Evolutionary conservation across 2,113 vertebrate species (phyloP).

Genomic region (Neofelis nebulosa): DNA sequence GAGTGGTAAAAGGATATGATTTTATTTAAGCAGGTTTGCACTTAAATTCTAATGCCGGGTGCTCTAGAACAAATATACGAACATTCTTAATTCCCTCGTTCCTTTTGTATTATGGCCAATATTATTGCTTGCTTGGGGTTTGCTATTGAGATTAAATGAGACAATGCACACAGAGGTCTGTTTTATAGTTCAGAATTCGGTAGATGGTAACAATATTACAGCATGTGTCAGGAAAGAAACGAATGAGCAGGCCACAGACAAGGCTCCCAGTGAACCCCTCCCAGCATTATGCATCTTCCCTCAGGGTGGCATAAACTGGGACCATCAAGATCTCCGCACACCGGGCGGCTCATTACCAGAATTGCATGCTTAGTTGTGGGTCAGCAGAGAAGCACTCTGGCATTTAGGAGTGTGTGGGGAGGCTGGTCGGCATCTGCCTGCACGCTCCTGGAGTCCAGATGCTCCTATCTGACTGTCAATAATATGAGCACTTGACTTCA

Average conservation of each 20-base stretch:
- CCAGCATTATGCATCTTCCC: conserved; percentile 65
- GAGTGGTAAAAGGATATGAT: neutral
- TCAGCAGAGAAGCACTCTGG: conserved; percentile 79
- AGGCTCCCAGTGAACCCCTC: conserved; percentile 55
- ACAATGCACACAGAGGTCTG: neutral
- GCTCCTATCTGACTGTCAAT: conserved; percentile 73
- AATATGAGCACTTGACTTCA: conserved; percentile 72
- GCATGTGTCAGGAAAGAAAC: neutral
- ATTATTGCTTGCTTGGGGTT: neutral
- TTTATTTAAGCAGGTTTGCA: neutral
- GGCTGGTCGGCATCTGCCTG: conserved; percentile 55
- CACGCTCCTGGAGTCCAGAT: conserved; percentile 78
- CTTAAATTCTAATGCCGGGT: neutral
- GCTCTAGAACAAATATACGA: neutral
- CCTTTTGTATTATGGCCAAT: neutral
- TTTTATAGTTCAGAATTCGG: neutral
- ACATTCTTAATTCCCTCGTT: neutral
- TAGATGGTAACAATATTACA: neutral
- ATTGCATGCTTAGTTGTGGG: conserved; percentile 79
- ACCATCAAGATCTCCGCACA: conserved; percentile 80
- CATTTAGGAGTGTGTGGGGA: conserved; percentile 77
- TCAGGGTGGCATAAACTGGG: conserved; percentile 72
- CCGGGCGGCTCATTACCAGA: conserved; percentile 80
- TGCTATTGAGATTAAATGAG: neutral
- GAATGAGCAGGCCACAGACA: conserved; percentile 59